Evolutionary conservation across 2,113 vertebrate species (phyloP), one percentile per base, ranked within the genome.

Genomic region (Etheostoma spectabile): DNA sequence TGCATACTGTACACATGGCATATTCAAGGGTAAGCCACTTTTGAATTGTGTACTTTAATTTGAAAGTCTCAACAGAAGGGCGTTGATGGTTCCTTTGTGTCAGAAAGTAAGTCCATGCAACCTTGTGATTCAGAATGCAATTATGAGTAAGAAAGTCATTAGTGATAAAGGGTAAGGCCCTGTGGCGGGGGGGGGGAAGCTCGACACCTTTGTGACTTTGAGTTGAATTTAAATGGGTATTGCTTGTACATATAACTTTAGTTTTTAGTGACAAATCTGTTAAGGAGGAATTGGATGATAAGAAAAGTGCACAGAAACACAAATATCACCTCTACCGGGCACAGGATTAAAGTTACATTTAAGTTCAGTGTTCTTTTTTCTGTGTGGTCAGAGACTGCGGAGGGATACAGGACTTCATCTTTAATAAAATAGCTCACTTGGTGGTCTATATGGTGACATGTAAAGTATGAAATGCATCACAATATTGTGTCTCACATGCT

Each of bases 321-420:
- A 11, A 42, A 42, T 42, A 42, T 42, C n/a, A 11, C 14, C 49
- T 67, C 35, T 42, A 15, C 10, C 14, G 27, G 10, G 18, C 8
- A 14, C 49, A 15, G 49, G 35, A 63, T 55, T 48, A 18, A 51
- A 13, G 30, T 19, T 33, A 24, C n/a, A 52, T 38, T 21, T 55
- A n/a, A 2, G 3, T 30, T 21, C 13, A 24, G 24, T 67, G 30
- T 4, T 49, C 5, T 46, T 48, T 27, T 10, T 56, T 55, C 18
- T 21, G 12, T 18, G 38, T 0, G 18, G n/a, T 68, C 19, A 57
- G 21, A 70, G 18, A 53, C 6, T n/a, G 42, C 0, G 27, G 10
- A 22, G 16, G 8, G 1, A 22, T 33, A 11, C 42, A 53, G 38
- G 15, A 71, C 60, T 73, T 80, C 69, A 61, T 80, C 69, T 27